Evolutionary conservation across 2,888 invertebrate species (phyloP).

Genomic region (Linyphia triangularis): DNA sequence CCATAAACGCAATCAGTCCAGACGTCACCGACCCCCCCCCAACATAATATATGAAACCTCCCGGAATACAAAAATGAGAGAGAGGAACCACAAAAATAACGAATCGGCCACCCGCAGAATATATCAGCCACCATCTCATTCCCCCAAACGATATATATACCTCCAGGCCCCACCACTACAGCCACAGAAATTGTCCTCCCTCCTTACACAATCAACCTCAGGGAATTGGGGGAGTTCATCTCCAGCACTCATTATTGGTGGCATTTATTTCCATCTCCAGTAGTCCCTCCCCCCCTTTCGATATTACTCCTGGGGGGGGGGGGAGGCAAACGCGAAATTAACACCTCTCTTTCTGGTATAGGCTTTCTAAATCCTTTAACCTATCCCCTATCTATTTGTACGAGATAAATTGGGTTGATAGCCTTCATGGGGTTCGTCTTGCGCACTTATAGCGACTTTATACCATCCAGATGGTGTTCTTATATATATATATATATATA

Average conservation of each 20-base stretch:
- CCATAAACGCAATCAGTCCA: too few relatives aligned
- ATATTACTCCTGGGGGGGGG: slow-evolving; percentile 40
- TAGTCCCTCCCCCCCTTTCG: background rate
- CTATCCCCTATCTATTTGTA: slow-evolving; percentile 63
- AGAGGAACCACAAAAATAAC: too few relatives aligned
- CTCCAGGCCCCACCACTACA: too few relatives aligned
- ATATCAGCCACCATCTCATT: too few relatives aligned
- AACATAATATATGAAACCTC: too few relatives aligned
- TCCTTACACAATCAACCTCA: too few relatives aligned
- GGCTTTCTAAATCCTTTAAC: slow-evolving; percentile 20
- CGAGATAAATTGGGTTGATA: slow-evolving; percentile 65
- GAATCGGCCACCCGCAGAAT: too few relatives aligned
- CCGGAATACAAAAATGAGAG: too few relatives aligned
- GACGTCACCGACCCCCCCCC: too few relatives aligned
- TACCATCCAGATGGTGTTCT: slow-evolving; percentile 67
- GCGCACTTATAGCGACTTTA: slow-evolving; percentile 33
- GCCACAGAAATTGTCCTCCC: too few relatives aligned
- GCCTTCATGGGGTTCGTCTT: slow-evolving; percentile 56
- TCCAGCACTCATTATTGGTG: slow-evolving; percentile 66
- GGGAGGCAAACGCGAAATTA: slow-evolving; percentile 52
- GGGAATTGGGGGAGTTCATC: slow-evolving; percentile 56
- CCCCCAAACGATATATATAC: too few relatives aligned
- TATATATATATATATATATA: too few relatives aligned
- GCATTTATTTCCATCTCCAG: slow-evolving; percentile 51
- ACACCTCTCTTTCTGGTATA: slow-evolving; percentile 55